A percentile compares a stretch with the other conserved stretches of the same genome.
These are phyloP conservation scores for Colinus virginianus DNA, from an alignment of 2,113 vertebrate genomes.

Conservation along the genomic window DNA sequence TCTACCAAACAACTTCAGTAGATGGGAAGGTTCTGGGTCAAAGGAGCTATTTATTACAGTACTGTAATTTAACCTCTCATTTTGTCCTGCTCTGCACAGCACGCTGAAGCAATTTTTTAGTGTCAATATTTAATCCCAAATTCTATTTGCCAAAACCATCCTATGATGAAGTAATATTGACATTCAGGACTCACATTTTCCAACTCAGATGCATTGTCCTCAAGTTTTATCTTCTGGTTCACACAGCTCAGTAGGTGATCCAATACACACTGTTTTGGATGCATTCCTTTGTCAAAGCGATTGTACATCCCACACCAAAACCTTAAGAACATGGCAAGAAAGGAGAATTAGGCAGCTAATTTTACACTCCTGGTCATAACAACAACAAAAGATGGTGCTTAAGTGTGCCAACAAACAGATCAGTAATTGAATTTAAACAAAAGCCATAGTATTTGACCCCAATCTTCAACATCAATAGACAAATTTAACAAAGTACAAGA, in stretches of 20 bases:
- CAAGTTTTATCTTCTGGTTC: conserved; percentile 69
- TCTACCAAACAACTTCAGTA: background rate
- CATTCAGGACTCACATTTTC: conserved; percentile 74
- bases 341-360: fast-evolving
- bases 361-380: fast-evolving
- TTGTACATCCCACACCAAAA: conserved; percentile 90
- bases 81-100: background rate
- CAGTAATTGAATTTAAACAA: background rate
- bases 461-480: background rate
- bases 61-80: background rate
- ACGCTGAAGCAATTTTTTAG: fast-evolving
- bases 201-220: conserved; percentile 69
- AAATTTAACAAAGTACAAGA: background rate
- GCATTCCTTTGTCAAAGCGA: conserved; percentile 83
- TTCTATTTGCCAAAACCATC: fast-evolving
- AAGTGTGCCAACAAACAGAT: background rate
- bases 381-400: background rate
- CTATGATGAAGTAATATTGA: fast-evolving
- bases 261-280: conserved; percentile 81
- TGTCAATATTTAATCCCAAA: fast-evolving
- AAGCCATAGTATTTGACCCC: background rate
- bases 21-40: background rate
- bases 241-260: conserved; percentile 76
- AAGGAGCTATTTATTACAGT: background rate
- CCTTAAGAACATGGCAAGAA: conserved; percentile 42